Percentiles rank a stretch among this genome's conserved stretches.
These are phyloP conservation scores for Ctenosaura bakeri DNA, from an alignment of 2,797 vertebrate species.

Conservation along the genomic window DNA sequence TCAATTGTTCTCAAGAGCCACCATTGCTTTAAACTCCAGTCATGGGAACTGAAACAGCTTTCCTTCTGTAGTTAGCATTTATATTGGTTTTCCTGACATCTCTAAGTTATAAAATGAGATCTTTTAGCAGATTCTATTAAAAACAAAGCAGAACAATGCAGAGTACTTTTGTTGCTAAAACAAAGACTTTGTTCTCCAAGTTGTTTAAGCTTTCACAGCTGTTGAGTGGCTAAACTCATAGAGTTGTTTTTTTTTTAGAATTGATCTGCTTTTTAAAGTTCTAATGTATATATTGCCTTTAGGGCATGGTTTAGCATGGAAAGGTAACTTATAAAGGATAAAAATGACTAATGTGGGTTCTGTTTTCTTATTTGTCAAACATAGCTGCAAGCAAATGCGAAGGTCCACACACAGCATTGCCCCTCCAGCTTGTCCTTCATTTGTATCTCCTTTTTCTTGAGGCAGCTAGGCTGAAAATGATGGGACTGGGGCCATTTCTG, in stretches of 20 bases:
- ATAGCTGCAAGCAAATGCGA: not conserved
- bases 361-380: not conserved
- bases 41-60: slow-evolving; percentile 71
- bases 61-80: slow-evolving; percentile 70
- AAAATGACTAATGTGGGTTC: not conserved
- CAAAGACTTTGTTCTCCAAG: slow-evolving; percentile 21
- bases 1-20: slow-evolving; percentile 67
- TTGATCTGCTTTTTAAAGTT: not conserved
- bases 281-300: not conserved
- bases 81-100: slow-evolving; percentile 70
- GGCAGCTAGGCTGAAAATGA: not conserved
- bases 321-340: not conserved
- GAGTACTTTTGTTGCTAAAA: slow-evolving; percentile 57
- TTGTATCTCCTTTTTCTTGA: not conserved
- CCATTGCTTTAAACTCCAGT: slow-evolving; percentile 69
- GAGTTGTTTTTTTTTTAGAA: not conserved
- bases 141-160: slow-evolving; percentile 40
- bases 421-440: not conserved
- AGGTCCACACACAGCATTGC: not conserved
- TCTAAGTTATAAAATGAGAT: slow-evolving; percentile 63
- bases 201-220: not conserved
- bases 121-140: slow-evolving; percentile 66
- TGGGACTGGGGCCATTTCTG: too few species aligned
- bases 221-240: not conserved
- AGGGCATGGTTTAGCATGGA: not conserved